Base-by-base conservation (phyloP, 2,888 invertebrate genomes). In the Acanthoscelides obtectus region DNA sequence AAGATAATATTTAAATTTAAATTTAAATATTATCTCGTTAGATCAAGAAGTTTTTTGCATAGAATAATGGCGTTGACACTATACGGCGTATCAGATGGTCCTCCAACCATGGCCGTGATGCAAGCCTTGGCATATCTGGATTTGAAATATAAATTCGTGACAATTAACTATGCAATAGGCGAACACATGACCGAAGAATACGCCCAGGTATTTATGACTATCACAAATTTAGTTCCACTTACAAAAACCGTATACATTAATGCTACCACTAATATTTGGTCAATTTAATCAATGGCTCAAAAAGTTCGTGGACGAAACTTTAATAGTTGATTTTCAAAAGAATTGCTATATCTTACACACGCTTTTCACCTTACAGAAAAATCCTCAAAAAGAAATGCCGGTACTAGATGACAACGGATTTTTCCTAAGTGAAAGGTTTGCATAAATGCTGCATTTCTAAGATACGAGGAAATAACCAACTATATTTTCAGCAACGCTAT, bases 401-500 rank as follows among this genome's bases (percentile, higher is more conserved):
- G 91, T 92, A 0, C 82, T 96, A 71, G 92, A 94, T 75, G 95
- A 96, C 80, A 88, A 92, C 79, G 94, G 94, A 22, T 93, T 95
- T 81, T 88, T 87, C 77, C 85, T 96, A 70, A 89, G 94, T 77
- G 95, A 95, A 86, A 94, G 94, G 86, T 85, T n/a, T n/a, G n/a
- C n/a, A n/a, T n/a, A n/a, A n/a, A n/a, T n/a, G n/a, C n/a, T n/a
- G n/a, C n/a, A n/a, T n/a, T n/a, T n/a, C n/a, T n/a, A n/a, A 79
- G 73, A 69, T 72, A 70, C 17, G 25, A 45, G 45, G 12, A 45
- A 45, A 1, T 12, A 45, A 45, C 12, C 25, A 25, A 25, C 25
- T 6, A 25, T 6, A 45, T 45, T 83, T 88, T 71, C 78, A 89
- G 90, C 77, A 89, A 89, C 73, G 89, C 90, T 0, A 90, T 90